A percentile compares a stretch with the other conserved stretches of the same genome.
Evolutionary conservation across 1,140 invertebrate genomes (phyloP).

Genomic region (Neuroterus valhalla): DNA sequence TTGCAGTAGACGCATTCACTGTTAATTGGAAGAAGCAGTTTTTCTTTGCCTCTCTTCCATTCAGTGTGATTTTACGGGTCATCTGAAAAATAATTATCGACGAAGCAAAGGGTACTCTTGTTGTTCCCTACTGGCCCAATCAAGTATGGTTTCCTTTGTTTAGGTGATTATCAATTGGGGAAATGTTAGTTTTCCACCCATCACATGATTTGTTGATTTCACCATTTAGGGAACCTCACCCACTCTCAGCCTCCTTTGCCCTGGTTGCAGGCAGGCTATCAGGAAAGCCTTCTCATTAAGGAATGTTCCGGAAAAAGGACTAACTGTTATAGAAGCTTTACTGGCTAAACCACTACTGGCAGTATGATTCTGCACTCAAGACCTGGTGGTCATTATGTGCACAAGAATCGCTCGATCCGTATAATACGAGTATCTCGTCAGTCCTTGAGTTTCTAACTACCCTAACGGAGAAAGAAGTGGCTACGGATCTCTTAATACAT

Average conservation of each 20-base stretch:
- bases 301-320: not conserved
- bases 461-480: not conserved
- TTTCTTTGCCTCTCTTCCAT: conserved; percentile 57
- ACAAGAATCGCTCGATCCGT: not conserved
- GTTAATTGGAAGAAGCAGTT: conserved; percentile 26
- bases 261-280: not conserved
- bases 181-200: not conserved
- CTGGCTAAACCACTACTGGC: not conserved
- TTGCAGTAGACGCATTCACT: conserved; percentile 45
- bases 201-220: not conserved
- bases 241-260: not conserved
- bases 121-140: conserved; percentile 27
- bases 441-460: not conserved
- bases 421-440: too few species aligned
- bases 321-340: not conserved
- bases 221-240: not conserved
- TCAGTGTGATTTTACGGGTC: conserved; percentile 43
- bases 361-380: not conserved
- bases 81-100: conserved; percentile 47
- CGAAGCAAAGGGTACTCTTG: conserved; percentile 27
- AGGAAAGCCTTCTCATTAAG: not conserved
- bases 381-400: not conserved
- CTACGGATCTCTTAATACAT: not conserved
- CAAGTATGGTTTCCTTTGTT: conserved; percentile 33
- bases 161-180: not conserved